These are phyloP conservation scores for Zapus hudsonius DNA, from an alignment of 2,113 vertebrate species.

Conservation along the genomic window DNA sequence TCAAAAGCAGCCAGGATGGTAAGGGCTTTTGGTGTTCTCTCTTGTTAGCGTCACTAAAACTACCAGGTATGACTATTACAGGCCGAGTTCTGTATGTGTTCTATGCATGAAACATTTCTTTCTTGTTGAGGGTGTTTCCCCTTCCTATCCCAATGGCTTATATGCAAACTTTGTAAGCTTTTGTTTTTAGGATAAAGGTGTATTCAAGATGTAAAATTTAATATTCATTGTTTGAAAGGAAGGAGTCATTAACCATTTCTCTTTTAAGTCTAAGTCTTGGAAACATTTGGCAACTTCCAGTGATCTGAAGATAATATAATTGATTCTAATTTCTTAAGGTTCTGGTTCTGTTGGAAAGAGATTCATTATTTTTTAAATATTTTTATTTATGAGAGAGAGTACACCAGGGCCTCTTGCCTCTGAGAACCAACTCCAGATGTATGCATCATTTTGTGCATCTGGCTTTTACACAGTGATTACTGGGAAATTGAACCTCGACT, in stretches of 20 bases:
- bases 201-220: background rate
- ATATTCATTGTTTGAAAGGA: background rate
- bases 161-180: background rate
- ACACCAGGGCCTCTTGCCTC: too few species aligned
- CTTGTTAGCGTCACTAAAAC: slow-evolving; percentile 72
- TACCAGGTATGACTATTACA: slow-evolving; percentile 45
- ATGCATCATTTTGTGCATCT: too few species aligned
- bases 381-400: too few species aligned
- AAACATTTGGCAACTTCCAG: background rate
- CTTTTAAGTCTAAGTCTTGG: slow-evolving; percentile 6
- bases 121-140: background rate
- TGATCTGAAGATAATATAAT: background rate
- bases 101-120: slow-evolving; percentile 6
- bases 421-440: too few species aligned
- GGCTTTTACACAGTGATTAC: too few species aligned
- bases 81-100: slow-evolving; percentile 45
- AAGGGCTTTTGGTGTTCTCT: slow-evolving; percentile 84
- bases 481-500: too few species aligned
- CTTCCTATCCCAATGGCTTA: background rate
- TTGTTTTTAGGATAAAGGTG: background rate
- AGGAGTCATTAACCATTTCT: background rate
- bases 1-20: slow-evolving; percentile 99
- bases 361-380: background rate
- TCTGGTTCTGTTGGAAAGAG: background rate
- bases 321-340: background rate